Evolutionary conservation across 2,888 invertebrate genomes (phyloP).

Genomic region (Drepanosiphum platanoidis): DNA sequence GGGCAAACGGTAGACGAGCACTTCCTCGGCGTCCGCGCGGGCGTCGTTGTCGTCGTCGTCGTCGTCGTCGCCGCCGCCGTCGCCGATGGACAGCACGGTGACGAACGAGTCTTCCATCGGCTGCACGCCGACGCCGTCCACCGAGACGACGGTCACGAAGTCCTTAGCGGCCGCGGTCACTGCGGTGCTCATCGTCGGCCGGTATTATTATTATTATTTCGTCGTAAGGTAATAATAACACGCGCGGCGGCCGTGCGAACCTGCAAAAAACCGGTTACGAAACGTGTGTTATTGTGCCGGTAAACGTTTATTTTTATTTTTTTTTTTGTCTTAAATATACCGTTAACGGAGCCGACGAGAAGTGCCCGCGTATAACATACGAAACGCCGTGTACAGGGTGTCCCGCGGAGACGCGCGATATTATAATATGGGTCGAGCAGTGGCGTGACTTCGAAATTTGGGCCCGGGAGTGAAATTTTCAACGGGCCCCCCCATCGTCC

Average conservation of each 20-base stretch:
- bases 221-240: no score
- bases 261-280: conserved; percentile 10
- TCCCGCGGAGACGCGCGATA: no score
- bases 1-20: conserved; percentile 84
- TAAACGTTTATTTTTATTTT: neutral
- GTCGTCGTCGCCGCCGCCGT: conserved; percentile 63
- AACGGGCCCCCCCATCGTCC: no score
- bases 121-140: conserved; percentile 67
- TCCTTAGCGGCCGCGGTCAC: conserved; percentile 67
- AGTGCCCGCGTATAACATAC: neutral
- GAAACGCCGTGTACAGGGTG: neutral
- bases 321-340: neutral
- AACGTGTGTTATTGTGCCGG: neutral
- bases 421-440: no score
- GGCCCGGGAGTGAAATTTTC: no score
- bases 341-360: neutral
- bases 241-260: neutral
- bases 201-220: no score
- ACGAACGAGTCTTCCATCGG: conserved; percentile 69
- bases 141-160: conserved; percentile 73
- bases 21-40: conserved; percentile 73
- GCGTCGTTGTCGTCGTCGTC: conserved; percentile 33
- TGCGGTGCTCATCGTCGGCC: neutral
- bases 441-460: no score
- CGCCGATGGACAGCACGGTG: conserved; percentile 72